These are phyloP conservation scores for Paralvinella palmiformis DNA, from an alignment of 1,140 invertebrate species.

Conservation along the genomic window DNA sequence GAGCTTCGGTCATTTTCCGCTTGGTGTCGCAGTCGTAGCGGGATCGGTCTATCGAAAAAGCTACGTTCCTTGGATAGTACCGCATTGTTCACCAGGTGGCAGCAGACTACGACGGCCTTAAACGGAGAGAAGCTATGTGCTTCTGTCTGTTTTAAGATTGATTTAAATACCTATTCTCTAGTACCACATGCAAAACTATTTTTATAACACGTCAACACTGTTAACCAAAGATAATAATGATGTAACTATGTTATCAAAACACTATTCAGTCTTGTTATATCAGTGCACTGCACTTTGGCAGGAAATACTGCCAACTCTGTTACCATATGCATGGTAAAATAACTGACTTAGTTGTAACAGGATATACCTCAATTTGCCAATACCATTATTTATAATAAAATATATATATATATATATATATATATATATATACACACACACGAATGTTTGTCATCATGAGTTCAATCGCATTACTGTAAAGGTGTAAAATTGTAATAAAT, in stretches of 20 bases:
- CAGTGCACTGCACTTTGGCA: conserved; percentile 1
- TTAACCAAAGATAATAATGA: background rate
- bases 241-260: background rate
- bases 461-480: too few species aligned
- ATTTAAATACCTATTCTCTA: background rate
- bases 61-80: background rate
- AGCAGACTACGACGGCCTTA: conserved; percentile 2
- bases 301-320: background rate
- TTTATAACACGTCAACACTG: too few species aligned
- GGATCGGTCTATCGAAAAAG: background rate
- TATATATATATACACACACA: too few species aligned
- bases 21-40: too few species aligned
- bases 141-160: conserved; percentile 2
- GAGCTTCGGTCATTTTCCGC: too few species aligned
- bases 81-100: conserved; percentile 1
- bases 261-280: conserved; percentile 2
- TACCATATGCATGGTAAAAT: too few species aligned
- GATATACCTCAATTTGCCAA: too few species aligned
- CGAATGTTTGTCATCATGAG: too few species aligned
- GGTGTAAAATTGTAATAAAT: too few species aligned
- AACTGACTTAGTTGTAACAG: too few species aligned
- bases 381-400: too few species aligned
- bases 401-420: too few species aligned
- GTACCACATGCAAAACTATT: background rate
- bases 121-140: conserved; percentile 5